Evolutionary conservation across 2,888 invertebrate species (phyloP), one percentile per base, ranked within the genome.

Genomic region (Caenorhabditis sp.): DNA sequence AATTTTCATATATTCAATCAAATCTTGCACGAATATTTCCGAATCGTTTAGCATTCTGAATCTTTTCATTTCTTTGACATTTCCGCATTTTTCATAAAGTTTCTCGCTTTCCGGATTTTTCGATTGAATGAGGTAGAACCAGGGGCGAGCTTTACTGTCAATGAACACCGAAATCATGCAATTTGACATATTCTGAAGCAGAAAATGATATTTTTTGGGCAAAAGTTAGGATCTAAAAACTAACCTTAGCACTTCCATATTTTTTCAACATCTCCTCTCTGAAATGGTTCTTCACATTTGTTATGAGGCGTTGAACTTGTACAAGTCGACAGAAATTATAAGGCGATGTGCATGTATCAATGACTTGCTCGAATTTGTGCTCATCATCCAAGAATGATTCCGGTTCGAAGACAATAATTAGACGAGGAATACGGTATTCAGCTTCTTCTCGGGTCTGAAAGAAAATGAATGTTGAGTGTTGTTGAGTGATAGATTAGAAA

Each of bases 351-450:
- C 31, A 31, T 31, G 4, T 54, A 0, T n/a, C 20, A 8, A 27
- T 36, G 14, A 1, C 25, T n/a, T 31, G 8, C 14, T 60, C 62
- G 5, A 21, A 20, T 17, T 31, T 27, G 14, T 25, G 17, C 4
- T 53, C 43, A 4, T 66, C 65, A 7, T 70, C 65, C 31, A 4
- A 31, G 31, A 31, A 31, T 7, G 4, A 4, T 4, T 31, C 31
- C 5, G 31, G 10, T 31, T 31, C 31, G 31, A 31, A 31, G 4
- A 31, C 31, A 10, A 31, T 10, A 31, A 31, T 10, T 7, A 31
- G 31, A 10, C 31, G 31, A 31, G 31, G 31, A 31, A 31, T 31
- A 31, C 31, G 31, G 31, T 31, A 31, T 31, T 31, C 31, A 4
- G 31, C 4, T 10, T 31, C 31, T 31, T 31, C 31, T 31, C 31